Base-by-base conservation (phyloP, 2,797 vertebrate species). In the Silurus aristotelis region DNA sequence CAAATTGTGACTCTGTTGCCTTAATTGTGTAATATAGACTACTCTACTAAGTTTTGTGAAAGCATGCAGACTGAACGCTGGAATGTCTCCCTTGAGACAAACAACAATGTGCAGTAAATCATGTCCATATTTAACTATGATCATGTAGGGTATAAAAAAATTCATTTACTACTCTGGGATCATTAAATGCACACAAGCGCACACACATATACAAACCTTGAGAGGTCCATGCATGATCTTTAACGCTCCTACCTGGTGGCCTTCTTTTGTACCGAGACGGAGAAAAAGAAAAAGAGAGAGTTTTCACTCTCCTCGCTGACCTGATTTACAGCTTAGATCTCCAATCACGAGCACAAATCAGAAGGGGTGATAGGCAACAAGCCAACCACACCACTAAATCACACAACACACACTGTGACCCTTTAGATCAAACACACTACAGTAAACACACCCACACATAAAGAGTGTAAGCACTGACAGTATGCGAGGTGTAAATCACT, bases 241-340 rank as follows among this genome's bases (percentile, higher is more conserved):
- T 83, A 63, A 76, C 43, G 82, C 67, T 87, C 66, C 82, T 76
- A 15, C 85, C 77, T 88, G 85, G 77, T 85, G 85, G 79, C 76
- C 55, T 64, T 76, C 66, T 38, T 55, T 77, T 27, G 8, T 71
- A 52, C n/a, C 46, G 58, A 27, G 67, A 73, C 72, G 6, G 67
- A 67, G 60, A 67, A 52, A 66, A 20, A 66, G 17, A 82, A 38
- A 38, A 38, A 38, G 48, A 68, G 38, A 77, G 48, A 79, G 58
- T 27, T 71, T 66, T 66, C 60, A 31, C 13, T 17, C 56, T 17
- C 73, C 56, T 56, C 15, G 31, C 85, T 25, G 27, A 60, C 58
- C 76, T 86, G 80, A 91, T 90, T 90, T 89, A 90, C 76, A 86
- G 72, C 76, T 79, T 87, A 61, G 71, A 17, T 77, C 82, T 79